Evolutionary conservation across 2,113 vertebrate species (phyloP), one percentile per base, ranked within the genome.

Genomic region (Osmerus eperlanus): DNA sequence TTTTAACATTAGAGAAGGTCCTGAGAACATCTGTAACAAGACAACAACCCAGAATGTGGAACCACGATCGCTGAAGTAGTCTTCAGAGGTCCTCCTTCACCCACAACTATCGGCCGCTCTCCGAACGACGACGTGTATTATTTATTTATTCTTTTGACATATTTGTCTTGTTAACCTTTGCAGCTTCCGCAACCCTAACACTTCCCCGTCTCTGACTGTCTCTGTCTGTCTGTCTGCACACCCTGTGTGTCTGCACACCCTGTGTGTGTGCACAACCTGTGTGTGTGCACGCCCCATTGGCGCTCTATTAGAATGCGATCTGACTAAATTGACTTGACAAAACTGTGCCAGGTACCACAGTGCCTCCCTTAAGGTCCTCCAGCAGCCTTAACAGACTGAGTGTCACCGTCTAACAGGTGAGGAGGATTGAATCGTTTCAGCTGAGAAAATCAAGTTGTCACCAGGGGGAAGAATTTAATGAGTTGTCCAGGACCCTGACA

Each of bases 381-480:
- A 70, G 41, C 54, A 28, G 5, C 0, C 1, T 16, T 36, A 23
- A 51, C 16, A 65, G 66, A 76, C 32, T 41, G 25, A 25, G 61
- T 54, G 56, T 53, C 70, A 70, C 32, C 21, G 64, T 63, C 23
- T 53, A 51, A 78, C 71, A 76, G 79, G 68, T 80, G 77, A 65
- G 47, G 66, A 15, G 70, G 32, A 67, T 51, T 68, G 19, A 68
- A 71, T 47, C 56, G 69, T 75, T 82, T 83, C 54, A 63, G 56
- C 47, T 28, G 67, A 66, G 47, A 73, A 75, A 83, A 72, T 29
- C 63, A 81, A 78, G 70, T 55, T 79, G 71, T 76, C 74, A 74
- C 74, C 13, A 12, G 41, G 41, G 61, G 66, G 18, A 64, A 63
- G 28, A 73, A 77, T 82, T 72, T 76, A 82, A 86, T 73, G 74